Base-by-base conservation (phyloP, 2,113 vertebrate species). In the Anolis sagrei region DNA sequence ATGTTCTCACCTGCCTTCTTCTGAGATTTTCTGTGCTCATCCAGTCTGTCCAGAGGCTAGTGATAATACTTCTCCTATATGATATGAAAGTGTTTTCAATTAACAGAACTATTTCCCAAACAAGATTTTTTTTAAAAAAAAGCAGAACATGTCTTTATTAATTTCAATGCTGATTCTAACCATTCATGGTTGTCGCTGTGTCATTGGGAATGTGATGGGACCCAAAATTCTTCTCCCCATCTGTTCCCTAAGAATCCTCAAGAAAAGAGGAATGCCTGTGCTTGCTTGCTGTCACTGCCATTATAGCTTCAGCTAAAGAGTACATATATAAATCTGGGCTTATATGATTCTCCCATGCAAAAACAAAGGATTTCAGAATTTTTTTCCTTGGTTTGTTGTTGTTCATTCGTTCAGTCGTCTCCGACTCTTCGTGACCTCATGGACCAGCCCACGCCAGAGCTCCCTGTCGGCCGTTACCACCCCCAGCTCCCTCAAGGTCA, bases 221-320 rank as follows among this genome's bases (percentile, higher is more conserved):
- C 58, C 29, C 9, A 7, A 19, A 54, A 13, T 39, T 48, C 2
- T 32, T n/a, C 1, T 21, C 11, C 36, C 39, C 21, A 27, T 25
- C 73, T 75, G 39, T 23, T 23, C 39, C 14, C 36, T n/a, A n/a
- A 7, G 16, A 72, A n/a, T 36, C 18, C 18, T 1, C 34, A 72
- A 72, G 85, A 80, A 90, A 88, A 90, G 83, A 91, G 92, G 91
- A 85, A 88, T 77, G 92, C 61, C 76, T 83, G 48, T 83, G 83
- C 88, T 18, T 61, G 32, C 6, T 49, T 61, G 49, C 32, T 19
- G 61, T 34, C 51, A 54, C 8, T 54, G 48, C 16, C 29, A 3
- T 23, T 39, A 75, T 11, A 76, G 25, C 51, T 23, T 23, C n/a
- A 44, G 6, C 19, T 27, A 39, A 34, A 27, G 3, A 2, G 7